These are phyloP conservation scores for Platalea minor DNA, from an alignment of 2,797 vertebrate genomes.

Conservation along the genomic window DNA sequence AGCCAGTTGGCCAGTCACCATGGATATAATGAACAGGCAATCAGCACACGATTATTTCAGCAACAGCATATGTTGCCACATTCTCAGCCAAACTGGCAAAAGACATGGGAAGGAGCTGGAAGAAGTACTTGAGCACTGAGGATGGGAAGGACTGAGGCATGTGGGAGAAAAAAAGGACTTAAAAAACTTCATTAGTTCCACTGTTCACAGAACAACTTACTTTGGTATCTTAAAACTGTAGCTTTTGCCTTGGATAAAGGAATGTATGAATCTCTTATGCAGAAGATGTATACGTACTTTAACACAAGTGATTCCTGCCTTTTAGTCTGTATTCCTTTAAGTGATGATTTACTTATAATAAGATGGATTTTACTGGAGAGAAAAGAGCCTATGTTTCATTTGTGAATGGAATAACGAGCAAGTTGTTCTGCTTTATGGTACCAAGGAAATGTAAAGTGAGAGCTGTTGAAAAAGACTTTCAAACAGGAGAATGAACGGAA, in stretches of 20 bases:
- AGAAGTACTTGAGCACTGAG: background rate
- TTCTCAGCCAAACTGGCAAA: conserved; percentile 61
- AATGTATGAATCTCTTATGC: background rate
- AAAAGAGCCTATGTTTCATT: background rate
- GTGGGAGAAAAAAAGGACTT: background rate
- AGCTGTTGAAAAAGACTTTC: background rate
- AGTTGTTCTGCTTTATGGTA: background rate
- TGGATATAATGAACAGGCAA: conserved; percentile 27
- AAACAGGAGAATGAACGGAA: background rate
- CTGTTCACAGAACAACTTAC: background rate
- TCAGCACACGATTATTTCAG: conserved; percentile 19
- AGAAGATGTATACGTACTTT: background rate
- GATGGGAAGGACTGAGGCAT: background rate
- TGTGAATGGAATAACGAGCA: background rate
- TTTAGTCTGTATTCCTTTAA: background rate
- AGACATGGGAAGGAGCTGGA: conserved; percentile 20
- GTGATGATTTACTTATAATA: background rate
- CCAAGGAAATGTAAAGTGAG: background rate
- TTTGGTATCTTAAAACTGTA: background rate
- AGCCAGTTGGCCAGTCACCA: conserved; percentile 40
- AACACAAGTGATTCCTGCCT: background rate
- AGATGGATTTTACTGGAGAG: background rate
- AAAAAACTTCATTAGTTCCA: background rate
- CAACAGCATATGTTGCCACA: conserved; percentile 34
- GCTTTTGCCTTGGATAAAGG: background rate